A percentile compares a stretch with the other conserved stretches of the same genome.
These are phyloP conservation scores for Anseranas semipalmata DNA, from an alignment of 2,113 vertebrate species.

Conservation along the genomic window DNA sequence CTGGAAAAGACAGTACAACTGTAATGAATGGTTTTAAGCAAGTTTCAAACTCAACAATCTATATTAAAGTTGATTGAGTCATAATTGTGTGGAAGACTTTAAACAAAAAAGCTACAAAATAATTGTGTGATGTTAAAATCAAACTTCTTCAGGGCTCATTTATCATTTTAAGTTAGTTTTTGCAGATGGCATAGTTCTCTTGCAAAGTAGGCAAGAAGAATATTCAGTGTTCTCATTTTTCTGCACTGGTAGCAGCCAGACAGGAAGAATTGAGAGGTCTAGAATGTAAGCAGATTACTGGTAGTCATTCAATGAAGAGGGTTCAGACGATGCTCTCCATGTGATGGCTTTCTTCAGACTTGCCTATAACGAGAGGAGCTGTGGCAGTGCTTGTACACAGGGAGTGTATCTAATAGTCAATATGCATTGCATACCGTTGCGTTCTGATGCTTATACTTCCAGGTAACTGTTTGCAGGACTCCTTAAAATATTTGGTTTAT, in stretches of 20 bases:
- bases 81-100: not conserved
- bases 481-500: not conserved
- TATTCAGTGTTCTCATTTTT: not conserved
- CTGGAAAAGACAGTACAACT: not conserved
- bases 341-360: not conserved
- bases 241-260: not conserved
- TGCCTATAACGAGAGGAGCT: not conserved
- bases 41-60: not conserved
- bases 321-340: not conserved
- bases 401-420: not conserved
- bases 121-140: not conserved
- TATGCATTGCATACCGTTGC: fast-evolving
- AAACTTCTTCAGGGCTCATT: not conserved
- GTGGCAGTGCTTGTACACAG: not conserved
- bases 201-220: not conserved
- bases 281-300: not conserved
- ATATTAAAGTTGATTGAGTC: not conserved
- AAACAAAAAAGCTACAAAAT: not conserved
- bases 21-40: not conserved
- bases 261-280: not conserved
- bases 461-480: not conserved
- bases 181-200: not conserved
- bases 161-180: not conserved
- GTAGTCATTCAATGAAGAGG: not conserved
- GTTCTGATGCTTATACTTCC: not conserved